These are phyloP conservation scores for Bovichtus variegatus DNA, from an alignment of 2,797 vertebrate genomes.

Conservation along the genomic window DNA sequence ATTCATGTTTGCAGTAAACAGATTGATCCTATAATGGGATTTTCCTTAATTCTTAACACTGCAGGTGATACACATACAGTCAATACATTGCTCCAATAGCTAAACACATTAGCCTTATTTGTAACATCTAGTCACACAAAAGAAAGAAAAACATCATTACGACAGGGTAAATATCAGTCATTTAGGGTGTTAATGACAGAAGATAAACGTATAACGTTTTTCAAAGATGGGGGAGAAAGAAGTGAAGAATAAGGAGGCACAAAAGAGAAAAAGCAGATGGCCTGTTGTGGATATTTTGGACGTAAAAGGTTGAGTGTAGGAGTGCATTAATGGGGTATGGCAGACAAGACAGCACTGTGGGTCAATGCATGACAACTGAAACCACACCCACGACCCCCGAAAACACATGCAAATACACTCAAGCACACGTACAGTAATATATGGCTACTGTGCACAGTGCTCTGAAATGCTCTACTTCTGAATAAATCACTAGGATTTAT, in stretches of 20 bases:
- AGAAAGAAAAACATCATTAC: not conserved
- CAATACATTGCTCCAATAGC: not conserved
- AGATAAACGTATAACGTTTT: slow-evolving; percentile 10
- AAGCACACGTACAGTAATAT: not conserved
- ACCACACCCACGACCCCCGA: slow-evolving; percentile 6
- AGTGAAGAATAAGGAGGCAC: not conserved
- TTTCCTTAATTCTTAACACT: slow-evolving; percentile 17
- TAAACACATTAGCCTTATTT: not conserved
- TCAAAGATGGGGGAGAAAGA: not conserved
- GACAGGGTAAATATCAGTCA: not conserved
- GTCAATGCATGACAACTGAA: slow-evolving; percentile 42
- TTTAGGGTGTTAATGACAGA: not conserved
- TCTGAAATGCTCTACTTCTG: slow-evolving; percentile 1
- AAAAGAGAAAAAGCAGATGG: slow-evolving; percentile 16
- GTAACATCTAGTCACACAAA: slow-evolving; percentile 1
- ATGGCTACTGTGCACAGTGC: not conserved
- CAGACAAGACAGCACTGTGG: slow-evolving; percentile 49
- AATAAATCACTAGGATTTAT: slow-evolving; percentile 35
- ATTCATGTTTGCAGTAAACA: slow-evolving; percentile 25
- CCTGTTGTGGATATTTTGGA: slow-evolving; percentile 39
- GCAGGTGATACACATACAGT: slow-evolving; percentile 10
- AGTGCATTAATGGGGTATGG: slow-evolving; percentile 56
- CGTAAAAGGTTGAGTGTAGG: slow-evolving; percentile 39
- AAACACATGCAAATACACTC: slow-evolving; percentile 5
- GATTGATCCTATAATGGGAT: slow-evolving; percentile 24